Evolutionary conservation across 1,140 invertebrate species (phyloP).

Genomic region (Himalopsyche phryganea): DNA sequence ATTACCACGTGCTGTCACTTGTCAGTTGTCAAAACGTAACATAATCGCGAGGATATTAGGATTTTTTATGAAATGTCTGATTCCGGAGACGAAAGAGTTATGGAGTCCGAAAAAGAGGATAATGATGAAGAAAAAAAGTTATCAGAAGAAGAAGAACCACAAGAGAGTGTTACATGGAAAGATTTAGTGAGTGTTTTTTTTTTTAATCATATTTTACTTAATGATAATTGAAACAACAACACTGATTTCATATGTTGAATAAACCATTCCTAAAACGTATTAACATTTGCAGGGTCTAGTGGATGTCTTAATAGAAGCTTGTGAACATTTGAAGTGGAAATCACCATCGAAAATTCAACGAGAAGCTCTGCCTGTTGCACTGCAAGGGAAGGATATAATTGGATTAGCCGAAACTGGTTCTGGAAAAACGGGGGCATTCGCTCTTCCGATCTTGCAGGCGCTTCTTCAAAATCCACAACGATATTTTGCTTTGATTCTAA

Average conservation of each 20-base stretch:
- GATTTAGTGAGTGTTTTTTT: slow-evolving; percentile 53
- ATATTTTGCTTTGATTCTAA: slow-evolving; percentile 91
- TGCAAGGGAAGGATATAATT: slow-evolving; percentile 93
- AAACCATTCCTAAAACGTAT: slow-evolving; percentile 12
- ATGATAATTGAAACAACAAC: too few relatives aligned
- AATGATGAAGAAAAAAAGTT: slow-evolving; percentile 1
- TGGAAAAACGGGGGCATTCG: slow-evolving; percentile 97
- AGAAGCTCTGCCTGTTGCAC: slow-evolving; percentile 86
- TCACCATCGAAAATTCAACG: slow-evolving; percentile 90
- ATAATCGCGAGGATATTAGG: background rate
- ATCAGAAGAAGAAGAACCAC: slow-evolving; percentile 13
- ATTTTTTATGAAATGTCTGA: too few relatives aligned
- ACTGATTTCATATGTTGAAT: background rate
- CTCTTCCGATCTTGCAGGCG: slow-evolving; percentile 89
- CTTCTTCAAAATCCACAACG: slow-evolving; percentile 87
- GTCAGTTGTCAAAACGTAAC: slow-evolving; percentile 2
- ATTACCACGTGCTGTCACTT: background rate
- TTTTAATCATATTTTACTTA: background rate
- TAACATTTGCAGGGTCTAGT: slow-evolving; percentile 73
- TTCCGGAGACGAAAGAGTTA: too few relatives aligned
- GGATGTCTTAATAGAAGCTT: slow-evolving; percentile 88
- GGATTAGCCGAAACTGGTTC: slow-evolving; percentile 97
- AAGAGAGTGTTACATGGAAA: slow-evolving; percentile 52
- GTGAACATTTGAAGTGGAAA: slow-evolving; percentile 90
- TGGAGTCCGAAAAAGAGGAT: too few relatives aligned